Evolutionary conservation across 2,888 invertebrate species (phyloP).

Genomic region (Mermis nigrescens): DNA sequence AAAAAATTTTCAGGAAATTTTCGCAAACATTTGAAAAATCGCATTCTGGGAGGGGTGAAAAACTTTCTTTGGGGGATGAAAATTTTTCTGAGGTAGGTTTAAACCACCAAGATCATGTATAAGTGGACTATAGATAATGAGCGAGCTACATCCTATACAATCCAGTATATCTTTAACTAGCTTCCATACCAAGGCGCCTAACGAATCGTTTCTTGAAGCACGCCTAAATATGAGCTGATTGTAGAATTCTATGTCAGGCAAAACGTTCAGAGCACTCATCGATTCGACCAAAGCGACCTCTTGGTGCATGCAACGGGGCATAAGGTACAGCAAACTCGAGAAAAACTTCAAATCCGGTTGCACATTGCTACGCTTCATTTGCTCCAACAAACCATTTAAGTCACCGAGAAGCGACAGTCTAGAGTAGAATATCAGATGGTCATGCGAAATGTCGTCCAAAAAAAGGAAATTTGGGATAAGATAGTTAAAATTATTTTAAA

Average conservation of each 20-base stretch:
- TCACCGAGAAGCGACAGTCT: neutral
- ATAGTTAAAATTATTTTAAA: neutral
- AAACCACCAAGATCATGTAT: no score
- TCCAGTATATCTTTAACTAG: no score
- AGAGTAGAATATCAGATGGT: no score
- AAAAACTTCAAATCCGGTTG: neutral
- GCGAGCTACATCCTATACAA: no score
- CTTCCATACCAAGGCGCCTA: neutral
- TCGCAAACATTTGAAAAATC: no score
- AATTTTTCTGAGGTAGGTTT: no score
- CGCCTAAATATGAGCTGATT: neutral
- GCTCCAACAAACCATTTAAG: neutral
- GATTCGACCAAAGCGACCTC: neutral
- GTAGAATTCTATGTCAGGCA: neutral
- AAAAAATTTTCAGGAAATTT: no score
- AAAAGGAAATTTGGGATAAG: neutral
- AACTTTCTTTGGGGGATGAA: no score
- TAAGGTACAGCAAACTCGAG: neutral
- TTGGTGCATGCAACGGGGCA: neutral
- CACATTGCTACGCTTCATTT: neutral
- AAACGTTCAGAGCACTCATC: neutral
- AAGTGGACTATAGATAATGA: no score
- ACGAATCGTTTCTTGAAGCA: neutral
- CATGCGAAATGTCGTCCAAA: neutral
- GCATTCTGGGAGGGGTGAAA: no score